A percentile compares a stretch with the other conserved stretches of the same genome.
Conservation (phyloP, 92 coral and sea anemone species). For the Galaxea fascicularis region DNA sequence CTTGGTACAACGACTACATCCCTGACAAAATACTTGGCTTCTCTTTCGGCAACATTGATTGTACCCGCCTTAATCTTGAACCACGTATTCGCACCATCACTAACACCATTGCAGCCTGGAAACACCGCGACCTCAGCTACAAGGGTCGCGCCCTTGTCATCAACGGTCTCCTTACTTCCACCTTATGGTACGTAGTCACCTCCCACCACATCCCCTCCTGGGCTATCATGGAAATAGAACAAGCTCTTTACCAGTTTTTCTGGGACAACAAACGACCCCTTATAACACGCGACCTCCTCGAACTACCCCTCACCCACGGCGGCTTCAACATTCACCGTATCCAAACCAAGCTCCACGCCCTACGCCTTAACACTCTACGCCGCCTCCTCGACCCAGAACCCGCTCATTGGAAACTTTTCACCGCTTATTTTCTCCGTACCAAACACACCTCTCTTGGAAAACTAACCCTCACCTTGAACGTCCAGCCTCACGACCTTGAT, state of each 20-base stretch:
- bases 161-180: neutral
- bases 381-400: neutral
- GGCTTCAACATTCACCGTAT: constrained; percentile 12
- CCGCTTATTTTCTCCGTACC: neutral
- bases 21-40: neutral
- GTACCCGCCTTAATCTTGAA: neutral
- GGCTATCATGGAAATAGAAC: constrained; percentile 1
- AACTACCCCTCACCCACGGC: constrained; percentile 1
- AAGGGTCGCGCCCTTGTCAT: neutral
- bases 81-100: neutral
- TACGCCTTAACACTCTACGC: neutral
- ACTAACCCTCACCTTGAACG: neutral
- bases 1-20: neutral
- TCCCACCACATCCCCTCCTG: neutral
- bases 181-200: neutral
- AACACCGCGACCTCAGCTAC: neutral
- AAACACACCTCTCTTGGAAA: neutral
- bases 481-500: neutral
- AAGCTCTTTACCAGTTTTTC: neutral
- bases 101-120: neutral
- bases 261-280: neutral
- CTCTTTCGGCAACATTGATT: neutral
- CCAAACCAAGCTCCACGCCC: neutral
- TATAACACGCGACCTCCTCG: neutral
- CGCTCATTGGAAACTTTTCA: neutral